phyloP scores from a whole-genome alignment of 1,140 invertebrate genomes.

The Sarcophaga bullata region DNA sequence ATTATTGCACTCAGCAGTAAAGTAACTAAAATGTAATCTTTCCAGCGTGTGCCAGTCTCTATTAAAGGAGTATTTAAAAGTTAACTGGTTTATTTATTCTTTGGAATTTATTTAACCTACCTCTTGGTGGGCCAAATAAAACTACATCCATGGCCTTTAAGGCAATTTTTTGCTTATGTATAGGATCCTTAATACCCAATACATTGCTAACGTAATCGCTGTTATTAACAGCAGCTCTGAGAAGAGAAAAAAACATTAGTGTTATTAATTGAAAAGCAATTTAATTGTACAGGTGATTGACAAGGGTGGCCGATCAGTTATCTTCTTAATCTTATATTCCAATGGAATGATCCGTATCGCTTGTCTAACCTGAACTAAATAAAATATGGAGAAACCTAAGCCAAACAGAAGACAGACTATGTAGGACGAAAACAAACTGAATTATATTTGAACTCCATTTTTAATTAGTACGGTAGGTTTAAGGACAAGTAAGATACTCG shows the following conservation, averaged over 20 bases:
- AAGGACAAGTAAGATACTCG: too few species aligned
- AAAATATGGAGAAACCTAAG: too few species aligned
- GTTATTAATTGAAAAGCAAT: background rate
- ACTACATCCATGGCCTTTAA: constrained; percentile 98
- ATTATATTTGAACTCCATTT: too few species aligned
- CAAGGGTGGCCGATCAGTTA: too few species aligned
- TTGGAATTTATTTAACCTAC: constrained; percentile 69
- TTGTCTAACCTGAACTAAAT: too few species aligned
- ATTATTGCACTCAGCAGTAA: constrained; percentile 83
- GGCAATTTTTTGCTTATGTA: constrained; percentile 95
- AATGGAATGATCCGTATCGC: background rate
- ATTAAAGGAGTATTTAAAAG: constrained; percentile 15
- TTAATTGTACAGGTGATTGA: too few species aligned
- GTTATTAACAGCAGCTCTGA: constrained; percentile 89
- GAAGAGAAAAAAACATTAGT: constrained; percentile 48
- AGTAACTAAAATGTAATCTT: constrained; percentile 87
- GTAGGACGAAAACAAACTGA: too few species aligned
- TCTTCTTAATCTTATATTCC: background rate
- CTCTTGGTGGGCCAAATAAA: constrained; percentile 94
- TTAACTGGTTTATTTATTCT: background rate
- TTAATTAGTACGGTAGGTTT: too few species aligned
- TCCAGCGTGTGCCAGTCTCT: constrained; percentile 77
- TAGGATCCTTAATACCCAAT: constrained; percentile 96
- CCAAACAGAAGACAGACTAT: too few species aligned
- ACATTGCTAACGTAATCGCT: constrained; percentile 86